Evolutionary conservation across 1,140 invertebrate genomes (phyloP).

Genomic region (Asbolus verrucosus): DNA sequence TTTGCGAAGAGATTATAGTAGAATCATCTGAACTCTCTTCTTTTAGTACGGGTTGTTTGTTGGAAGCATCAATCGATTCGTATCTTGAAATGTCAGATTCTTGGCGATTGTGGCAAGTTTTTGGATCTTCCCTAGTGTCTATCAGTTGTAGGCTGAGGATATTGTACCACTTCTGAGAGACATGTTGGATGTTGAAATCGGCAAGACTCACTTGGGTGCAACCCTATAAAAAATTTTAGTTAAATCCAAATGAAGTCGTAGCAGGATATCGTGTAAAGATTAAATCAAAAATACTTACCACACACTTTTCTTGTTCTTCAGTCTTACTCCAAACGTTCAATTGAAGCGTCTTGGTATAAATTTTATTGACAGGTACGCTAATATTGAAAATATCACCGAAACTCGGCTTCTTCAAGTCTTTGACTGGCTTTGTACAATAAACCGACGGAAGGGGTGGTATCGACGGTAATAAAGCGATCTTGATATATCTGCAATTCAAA

Average conservation of each 20-base stretch:
- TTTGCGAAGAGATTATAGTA: constrained; percentile 95
- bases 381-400: constrained; percentile 86
- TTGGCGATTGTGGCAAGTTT: constrained; percentile 54
- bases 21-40: constrained; percentile 97
- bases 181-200: constrained; percentile 87
- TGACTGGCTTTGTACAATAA: constrained; percentile 79
- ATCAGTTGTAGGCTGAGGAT: constrained; percentile 90
- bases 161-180: constrained; percentile 94
- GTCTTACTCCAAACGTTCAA: constrained; percentile 84
- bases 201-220: constrained; percentile 95
- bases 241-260: constrained; percentile 53
- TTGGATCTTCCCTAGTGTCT: constrained; percentile 66
- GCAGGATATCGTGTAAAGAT: too few relatives aligned
- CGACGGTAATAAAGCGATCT: constrained; percentile 81
- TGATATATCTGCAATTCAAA: constrained; percentile 76
- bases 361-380: constrained; percentile 78
- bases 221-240: constrained; percentile 78
- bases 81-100: constrained; percentile 60
- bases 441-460: constrained; percentile 69
- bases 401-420: constrained; percentile 81
- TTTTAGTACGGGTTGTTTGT: constrained; percentile 63
- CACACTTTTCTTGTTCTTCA: constrained; percentile 79
- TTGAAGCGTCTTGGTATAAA: constrained; percentile 89
- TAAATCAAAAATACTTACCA: too few relatives aligned
- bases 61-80: constrained; percentile 38